Percentiles rank a stretch among this genome's conserved stretches.
Conservation (phyloP, 23 tunicate genomes). For the Diplosoma virens region DNA sequence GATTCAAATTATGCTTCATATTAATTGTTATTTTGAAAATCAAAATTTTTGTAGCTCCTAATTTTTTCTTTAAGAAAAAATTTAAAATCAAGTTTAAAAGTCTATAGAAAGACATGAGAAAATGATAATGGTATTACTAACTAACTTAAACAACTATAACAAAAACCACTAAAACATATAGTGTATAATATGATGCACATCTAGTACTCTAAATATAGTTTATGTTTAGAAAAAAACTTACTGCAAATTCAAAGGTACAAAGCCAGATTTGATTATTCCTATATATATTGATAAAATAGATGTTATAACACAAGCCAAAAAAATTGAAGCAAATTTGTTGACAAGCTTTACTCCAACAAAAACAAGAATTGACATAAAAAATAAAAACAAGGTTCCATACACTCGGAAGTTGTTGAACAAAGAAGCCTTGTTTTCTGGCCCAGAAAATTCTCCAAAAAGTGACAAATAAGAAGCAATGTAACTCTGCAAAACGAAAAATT, state of each 20-base stretch:
- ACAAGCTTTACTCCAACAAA: slow-evolving; percentile 96
- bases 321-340: slow-evolving; percentile 86
- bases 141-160: no score
- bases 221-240: slow-evolving; percentile 1
- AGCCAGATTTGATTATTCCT: slow-evolving; percentile 69
- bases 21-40: no score
- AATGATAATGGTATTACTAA: no score
- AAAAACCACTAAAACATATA: no score
- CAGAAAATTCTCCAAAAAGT: slow-evolving; percentile 43
- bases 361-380: slow-evolving; percentile 77
- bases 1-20: no score
- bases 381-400: slow-evolving; percentile 74
- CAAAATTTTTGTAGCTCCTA: no score
- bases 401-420: slow-evolving; percentile 88
- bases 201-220: no score
- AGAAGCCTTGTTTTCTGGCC: slow-evolving; percentile 69
- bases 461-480: slow-evolving; percentile 65
- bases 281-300: slow-evolving; percentile 83
- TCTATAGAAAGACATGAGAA: no score
- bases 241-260: slow-evolving; percentile 28
- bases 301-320: slow-evolving; percentile 85
- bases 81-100: no score
- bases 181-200: no score
- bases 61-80: no score
- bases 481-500: slow-evolving; percentile 38